Conservation (phyloP, 2,888 invertebrate genomes). For the Pharmacophagus antenor region DNA sequence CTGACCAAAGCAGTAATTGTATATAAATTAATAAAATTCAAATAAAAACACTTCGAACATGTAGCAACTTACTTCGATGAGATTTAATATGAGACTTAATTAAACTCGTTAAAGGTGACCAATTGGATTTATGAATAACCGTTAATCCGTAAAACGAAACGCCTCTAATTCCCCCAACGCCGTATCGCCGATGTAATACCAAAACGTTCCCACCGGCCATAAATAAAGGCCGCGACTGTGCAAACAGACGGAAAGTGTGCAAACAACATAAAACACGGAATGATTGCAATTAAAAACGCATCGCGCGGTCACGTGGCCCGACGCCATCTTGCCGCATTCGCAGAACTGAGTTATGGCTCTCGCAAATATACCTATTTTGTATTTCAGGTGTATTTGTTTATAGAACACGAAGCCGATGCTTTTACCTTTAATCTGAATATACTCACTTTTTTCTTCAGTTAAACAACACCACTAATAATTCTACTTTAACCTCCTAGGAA, state of each 20-base stretch:
- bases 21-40: too few relatives aligned
- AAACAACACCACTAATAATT: neutral
- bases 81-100: slow-evolving; percentile 20
- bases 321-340: slow-evolving; percentile 62
- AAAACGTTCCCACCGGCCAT: slow-evolving; percentile 70
- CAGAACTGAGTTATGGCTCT: slow-evolving; percentile 45
- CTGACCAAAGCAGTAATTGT: too few relatives aligned
- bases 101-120: slow-evolving; percentile 30
- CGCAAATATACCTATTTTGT: slow-evolving; percentile 29
- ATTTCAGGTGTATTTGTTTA: slow-evolving; percentile 18
- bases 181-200: slow-evolving; percentile 40
- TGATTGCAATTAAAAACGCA: slow-evolving; percentile 81
- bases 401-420: neutral
- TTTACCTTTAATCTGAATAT: slow-evolving; percentile 1
- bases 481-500: neutral
- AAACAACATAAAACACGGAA: slow-evolving; percentile 80
- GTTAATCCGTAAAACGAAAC: slow-evolving; percentile 24
- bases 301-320: slow-evolving; percentile 68
- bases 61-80: neutral
- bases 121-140: slow-evolving; percentile 18
- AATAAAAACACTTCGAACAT: too few relatives aligned
- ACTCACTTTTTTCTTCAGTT: neutral
- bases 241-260: slow-evolving; percentile 70
- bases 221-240: slow-evolving; percentile 69
- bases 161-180: slow-evolving; percentile 29